phyloP scores from a whole-genome alignment of 2,888 invertebrate species.

The Pharmacophagus antenor region DNA sequence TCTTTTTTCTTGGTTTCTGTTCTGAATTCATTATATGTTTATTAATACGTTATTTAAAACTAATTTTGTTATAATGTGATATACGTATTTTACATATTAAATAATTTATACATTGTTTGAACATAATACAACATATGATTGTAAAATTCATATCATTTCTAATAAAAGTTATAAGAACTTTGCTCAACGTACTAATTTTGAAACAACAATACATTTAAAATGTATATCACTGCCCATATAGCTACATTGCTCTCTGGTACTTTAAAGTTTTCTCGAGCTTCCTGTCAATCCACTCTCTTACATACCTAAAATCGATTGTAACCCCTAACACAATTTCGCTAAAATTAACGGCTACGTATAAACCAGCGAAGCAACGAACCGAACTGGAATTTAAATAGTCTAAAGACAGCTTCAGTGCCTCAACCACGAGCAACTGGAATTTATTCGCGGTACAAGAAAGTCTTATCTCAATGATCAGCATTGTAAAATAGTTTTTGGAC shows the following conservation, averaged over 20 bases:
- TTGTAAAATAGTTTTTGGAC: conserved; percentile 36
- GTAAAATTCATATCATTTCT: no score
- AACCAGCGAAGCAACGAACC: conserved; percentile 81
- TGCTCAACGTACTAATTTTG: no score
- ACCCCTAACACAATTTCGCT: conserved; percentile 66
- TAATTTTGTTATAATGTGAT: no score
- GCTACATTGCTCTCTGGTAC: not conserved
- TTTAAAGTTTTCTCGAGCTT: conserved; percentile 8
- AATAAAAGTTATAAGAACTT: no score
- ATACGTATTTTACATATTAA: no score
- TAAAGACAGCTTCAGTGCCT: conserved; percentile 67
- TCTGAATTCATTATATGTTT: no score
- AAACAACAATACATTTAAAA: no score
- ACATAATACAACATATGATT: no score
- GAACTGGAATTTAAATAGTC: conserved; percentile 80
- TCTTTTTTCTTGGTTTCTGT: not conserved
- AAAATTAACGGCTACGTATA: conserved; percentile 79
- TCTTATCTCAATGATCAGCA: conserved; percentile 32
- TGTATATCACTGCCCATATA: no score
- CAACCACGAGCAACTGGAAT: conserved; percentile 53
- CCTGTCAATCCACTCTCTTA: conserved; percentile 9
- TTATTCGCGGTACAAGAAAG: conserved; percentile 37
- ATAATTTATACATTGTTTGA: no score
- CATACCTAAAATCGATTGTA: conserved; percentile 57
- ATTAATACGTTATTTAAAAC: no score